Evolutionary conservation across 2,888 invertebrate genomes (phyloP).

Genomic region (Pharmacophagus antenor): DNA sequence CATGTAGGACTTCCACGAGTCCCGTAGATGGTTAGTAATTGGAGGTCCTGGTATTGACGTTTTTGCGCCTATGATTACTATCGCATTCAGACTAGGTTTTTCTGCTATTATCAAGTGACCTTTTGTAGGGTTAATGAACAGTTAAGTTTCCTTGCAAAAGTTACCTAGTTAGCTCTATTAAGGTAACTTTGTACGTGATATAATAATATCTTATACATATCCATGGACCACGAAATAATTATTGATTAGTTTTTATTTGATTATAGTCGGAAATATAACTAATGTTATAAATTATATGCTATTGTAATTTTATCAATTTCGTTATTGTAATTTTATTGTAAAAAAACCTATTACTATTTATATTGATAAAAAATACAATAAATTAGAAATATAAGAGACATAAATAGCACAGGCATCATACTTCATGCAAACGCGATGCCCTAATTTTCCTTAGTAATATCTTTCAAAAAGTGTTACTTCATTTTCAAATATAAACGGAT

Average conservation of each 20-base stretch:
- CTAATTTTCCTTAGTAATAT: not conserved
- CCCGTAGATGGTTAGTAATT: conserved; percentile 76
- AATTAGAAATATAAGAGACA: too few species aligned
- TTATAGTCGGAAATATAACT: not conserved
- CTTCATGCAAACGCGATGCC: too few species aligned
- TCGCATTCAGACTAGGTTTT: conserved; percentile 67
- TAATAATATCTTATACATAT: not conserved
- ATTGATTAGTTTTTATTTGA: too few species aligned
- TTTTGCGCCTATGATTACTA: conserved; percentile 70
- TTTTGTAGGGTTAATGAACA: conserved; percentile 48
- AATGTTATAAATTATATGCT: too few species aligned
- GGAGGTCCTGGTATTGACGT: conserved; percentile 62
- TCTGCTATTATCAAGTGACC: conserved; percentile 67
- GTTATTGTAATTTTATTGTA: not conserved
- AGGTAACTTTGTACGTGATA: not conserved
- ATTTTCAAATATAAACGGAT: conserved; percentile 13
- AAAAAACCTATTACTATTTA: too few species aligned
- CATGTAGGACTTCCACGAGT: conserved; percentile 65
- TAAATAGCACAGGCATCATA: too few species aligned
- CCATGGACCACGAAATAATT: not conserved
- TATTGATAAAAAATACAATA: not conserved
- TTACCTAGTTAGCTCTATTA: conserved; percentile 4
- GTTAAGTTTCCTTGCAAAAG: conserved; percentile 22
- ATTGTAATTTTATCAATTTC: not conserved
- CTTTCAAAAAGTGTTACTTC: not conserved